phyloP scores from a whole-genome alignment of 2,797 vertebrate genomes.

The Pseudomugil tenellus region DNA sequence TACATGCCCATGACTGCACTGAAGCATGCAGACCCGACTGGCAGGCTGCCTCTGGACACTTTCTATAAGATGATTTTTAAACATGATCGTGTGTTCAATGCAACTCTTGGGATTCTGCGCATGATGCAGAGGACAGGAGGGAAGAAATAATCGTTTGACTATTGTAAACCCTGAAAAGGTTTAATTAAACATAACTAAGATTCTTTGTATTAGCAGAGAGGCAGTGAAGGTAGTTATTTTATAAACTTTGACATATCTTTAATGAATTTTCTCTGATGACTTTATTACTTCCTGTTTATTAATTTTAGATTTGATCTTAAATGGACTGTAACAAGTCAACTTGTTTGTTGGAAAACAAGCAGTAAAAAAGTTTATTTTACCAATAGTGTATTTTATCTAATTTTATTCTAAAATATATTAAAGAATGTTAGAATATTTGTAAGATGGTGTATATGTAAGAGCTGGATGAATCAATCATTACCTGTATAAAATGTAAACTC shows the following conservation, averaged over 20 bases:
- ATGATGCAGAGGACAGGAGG: slow-evolving; percentile 61
- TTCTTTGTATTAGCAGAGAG: neutral
- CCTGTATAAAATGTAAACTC: neutral
- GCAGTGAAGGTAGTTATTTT: neutral
- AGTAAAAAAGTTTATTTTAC: neutral
- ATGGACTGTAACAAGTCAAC: neutral
- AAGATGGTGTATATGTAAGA: neutral
- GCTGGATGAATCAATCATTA: neutral
- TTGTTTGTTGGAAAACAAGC: neutral
- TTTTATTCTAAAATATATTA: neutral
- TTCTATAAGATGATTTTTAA: slow-evolving; percentile 81
- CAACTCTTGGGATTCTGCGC: slow-evolving; percentile 66
- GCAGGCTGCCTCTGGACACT: slow-evolving; percentile 71
- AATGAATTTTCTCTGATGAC: neutral
- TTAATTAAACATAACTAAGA: neutral
- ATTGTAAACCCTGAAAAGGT: neutral
- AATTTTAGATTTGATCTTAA: neutral
- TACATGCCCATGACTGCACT: slow-evolving; percentile 80
- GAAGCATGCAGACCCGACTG: slow-evolving; percentile 78
- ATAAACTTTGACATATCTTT: neutral
- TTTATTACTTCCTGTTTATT: neutral
- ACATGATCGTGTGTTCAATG: slow-evolving; percentile 52
- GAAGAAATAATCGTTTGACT: slow-evolving; percentile 26
- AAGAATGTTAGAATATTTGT: neutral
- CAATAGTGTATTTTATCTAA: neutral